phyloP scores from a whole-genome alignment of 2,797 vertebrate genomes.

The Petrocephalus schoutedeni region DNA sequence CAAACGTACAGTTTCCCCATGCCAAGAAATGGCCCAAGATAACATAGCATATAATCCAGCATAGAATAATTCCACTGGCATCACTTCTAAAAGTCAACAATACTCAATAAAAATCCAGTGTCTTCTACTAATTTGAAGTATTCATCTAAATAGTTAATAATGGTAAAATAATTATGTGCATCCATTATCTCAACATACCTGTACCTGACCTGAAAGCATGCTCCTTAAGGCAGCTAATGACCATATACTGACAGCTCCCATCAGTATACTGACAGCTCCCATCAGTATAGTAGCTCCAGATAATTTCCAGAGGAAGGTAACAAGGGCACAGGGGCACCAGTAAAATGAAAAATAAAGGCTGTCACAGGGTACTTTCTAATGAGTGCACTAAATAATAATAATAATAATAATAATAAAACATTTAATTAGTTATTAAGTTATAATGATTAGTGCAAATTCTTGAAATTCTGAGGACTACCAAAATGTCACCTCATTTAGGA shows the following conservation, averaged over 20 bases:
- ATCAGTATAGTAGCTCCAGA: too few relatives aligned
- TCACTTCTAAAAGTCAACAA: background rate
- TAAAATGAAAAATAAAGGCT: background rate
- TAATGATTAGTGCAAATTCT: background rate
- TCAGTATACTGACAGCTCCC: background rate
- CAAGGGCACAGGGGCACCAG: background rate
- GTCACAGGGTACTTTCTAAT: background rate
- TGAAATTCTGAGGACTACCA: background rate
- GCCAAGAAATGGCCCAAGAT: background rate
- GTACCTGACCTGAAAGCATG: background rate
- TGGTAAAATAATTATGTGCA: background rate
- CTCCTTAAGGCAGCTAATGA: background rate
- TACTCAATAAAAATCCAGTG: background rate
- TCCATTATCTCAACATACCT: background rate
- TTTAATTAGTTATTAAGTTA: background rate
- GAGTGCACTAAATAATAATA: background rate
- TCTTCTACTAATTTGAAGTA: background rate
- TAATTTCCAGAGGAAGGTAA: too few relatives aligned
- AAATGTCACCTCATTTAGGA: background rate
- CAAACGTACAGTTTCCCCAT: background rate
- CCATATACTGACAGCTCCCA: background rate
- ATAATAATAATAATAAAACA: background rate
- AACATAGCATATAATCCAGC: background rate
- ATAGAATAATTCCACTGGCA: background rate
- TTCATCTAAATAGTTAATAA: background rate